Base-by-base conservation (phyloP, 2,888 invertebrate genomes). In the Acrobasis repandana region DNA sequence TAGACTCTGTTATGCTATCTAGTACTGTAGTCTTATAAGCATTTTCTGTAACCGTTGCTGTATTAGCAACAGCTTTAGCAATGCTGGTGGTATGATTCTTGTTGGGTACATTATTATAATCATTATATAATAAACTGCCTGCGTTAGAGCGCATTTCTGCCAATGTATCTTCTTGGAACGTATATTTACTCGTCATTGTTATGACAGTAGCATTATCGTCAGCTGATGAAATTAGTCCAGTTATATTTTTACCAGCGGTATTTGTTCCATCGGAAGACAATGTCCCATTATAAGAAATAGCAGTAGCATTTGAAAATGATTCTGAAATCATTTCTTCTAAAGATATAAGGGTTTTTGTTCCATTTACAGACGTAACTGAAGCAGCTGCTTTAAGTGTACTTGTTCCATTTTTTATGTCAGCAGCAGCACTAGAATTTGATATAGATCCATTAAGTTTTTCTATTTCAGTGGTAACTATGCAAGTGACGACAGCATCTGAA, bases 251-350 rank as follows among this genome's bases (percentile, higher is more conserved):
- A 36, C 50, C 50, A 14, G n/a, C 9, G 10, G n/a, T 5, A 33
- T 57, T 15, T 47, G 34, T 28, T 38, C 3, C 36, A 15, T 54
- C 36, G 3, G 9, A 10, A 28, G 50, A 33, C 11, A 49, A 20
- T 15, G 52, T 34, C 9, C 15, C 20, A 5, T n/a, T 56, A n/a
- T 14, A 36, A 10, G 50, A 36, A 38, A 36, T 10, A 5, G 38
- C 9, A 4, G 20, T 50, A 18, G 1, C 20, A n/a, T 58, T 58
- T 15, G 38, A 50, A 20, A 48, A 36, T 11, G 47, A 6, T 33
- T 54, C 34, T 14, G 2, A 54, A 33, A 47, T 28, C 18, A 51
- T 33, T 52, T 52, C 60, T 33, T 60, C 33, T 18, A 52, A 47
- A 34, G 52, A 36, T 15, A 18, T 16, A 16, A 47, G 15, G 33